Conservation (phyloP, 2,113 vertebrate species). For the Ranitomeya variabilis region DNA sequence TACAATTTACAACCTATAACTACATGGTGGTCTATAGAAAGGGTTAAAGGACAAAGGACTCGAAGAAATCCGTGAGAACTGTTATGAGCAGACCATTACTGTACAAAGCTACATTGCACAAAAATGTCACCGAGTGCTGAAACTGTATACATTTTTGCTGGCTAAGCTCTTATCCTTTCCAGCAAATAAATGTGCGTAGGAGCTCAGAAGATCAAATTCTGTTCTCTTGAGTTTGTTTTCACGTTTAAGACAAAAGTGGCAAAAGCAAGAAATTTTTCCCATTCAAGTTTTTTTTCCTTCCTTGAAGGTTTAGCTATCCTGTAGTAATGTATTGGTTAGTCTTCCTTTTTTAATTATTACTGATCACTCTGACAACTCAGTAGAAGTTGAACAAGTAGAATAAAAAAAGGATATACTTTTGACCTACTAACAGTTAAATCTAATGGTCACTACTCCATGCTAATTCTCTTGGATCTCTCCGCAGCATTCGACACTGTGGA, state of each 20-base stretch:
- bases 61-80: background rate
- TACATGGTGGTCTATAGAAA: background rate
- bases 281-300: background rate
- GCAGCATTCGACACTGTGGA: no score
- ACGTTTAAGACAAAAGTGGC: background rate
- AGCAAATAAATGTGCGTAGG: slow-evolving; percentile 37
- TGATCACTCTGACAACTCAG: no score
- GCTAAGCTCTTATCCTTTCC: slow-evolving; percentile 15
- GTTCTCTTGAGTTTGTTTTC: background rate
- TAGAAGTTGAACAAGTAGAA: no score
- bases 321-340: no score
- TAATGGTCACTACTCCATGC: no score
- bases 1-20: no score
- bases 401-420: no score
- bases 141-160: slow-evolving; percentile 33
- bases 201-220: slow-evolving; percentile 7
- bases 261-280: background rate
- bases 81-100: background rate
- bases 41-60: background rate
- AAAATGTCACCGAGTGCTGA: slow-evolving; percentile 21
- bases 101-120: slow-evolving; percentile 22
- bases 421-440: no score
- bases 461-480: no score
- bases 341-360: no score
- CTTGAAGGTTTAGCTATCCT: background rate